Percentiles rank a stretch among this genome's conserved stretches.
Conservation (phyloP, 2,797 vertebrate species). For the Bryconaethiops microstoma region DNA sequence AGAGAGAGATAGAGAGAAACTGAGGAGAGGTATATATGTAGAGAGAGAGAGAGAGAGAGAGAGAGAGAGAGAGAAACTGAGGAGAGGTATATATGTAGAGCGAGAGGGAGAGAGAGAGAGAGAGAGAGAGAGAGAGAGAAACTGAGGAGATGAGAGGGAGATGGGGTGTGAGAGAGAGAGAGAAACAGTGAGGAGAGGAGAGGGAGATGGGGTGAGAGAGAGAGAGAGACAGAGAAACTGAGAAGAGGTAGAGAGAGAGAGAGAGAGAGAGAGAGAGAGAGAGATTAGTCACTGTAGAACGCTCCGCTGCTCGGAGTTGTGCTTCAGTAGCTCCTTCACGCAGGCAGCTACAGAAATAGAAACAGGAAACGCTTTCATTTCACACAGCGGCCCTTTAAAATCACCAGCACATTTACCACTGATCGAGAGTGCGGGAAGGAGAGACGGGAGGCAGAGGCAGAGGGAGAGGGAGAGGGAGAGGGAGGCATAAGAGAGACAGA, state of each 20-base stretch:
- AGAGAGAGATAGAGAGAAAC: slow-evolving; percentile 1
- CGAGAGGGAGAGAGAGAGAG: not conserved
- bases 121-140: no score
- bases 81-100: no score
- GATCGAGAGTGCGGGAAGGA: slow-evolving; percentile 31
- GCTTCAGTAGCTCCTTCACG: slow-evolving; percentile 58
- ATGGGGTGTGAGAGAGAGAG: not conserved
- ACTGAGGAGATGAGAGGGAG: no score
- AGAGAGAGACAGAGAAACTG: no score
- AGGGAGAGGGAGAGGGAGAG: slow-evolving; percentile 33
- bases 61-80: not conserved
- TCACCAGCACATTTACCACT: slow-evolving; percentile 55
- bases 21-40: not conserved
- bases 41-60: slow-evolving; percentile 15
- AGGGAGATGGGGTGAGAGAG: not conserved
- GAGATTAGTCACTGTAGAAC: slow-evolving; percentile 58
- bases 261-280: not conserved
- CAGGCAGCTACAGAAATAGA: slow-evolving; percentile 60
- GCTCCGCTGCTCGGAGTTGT: slow-evolving; percentile 54
- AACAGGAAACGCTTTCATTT: slow-evolving; percentile 61
- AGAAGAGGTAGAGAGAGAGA: no score
- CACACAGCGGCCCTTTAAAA: slow-evolving; percentile 59
- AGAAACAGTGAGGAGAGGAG: not conserved
- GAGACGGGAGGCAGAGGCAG: slow-evolving; percentile 16
- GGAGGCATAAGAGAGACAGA: slow-evolving; percentile 19